Evolutionary conservation across 2,797 vertebrate genomes (phyloP), one percentile per base, ranked within the genome.

Genomic region (Xiphophorus birchmanni): DNA sequence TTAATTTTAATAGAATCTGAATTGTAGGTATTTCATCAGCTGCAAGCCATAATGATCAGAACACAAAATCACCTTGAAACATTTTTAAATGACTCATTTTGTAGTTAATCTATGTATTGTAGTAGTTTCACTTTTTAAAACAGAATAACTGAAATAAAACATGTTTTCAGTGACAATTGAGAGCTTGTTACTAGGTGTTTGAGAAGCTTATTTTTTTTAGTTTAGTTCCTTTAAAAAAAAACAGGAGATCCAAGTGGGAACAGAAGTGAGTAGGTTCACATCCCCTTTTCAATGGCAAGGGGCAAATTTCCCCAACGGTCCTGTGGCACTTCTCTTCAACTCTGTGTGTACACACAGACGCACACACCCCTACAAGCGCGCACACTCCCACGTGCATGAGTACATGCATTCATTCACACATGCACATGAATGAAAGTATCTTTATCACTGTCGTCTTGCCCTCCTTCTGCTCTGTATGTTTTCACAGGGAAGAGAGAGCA

Each of bases 201-300:
- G 73, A 79, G 48, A 72, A 86, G 82, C 72, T 79, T 72, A 50
- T 32, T 65, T 71, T 58, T 65, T 63, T 80, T 23, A 5, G 58
- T 56, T 9, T 35, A 82, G 82, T 91, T 94, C 92, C 91, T 86
- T 83, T 92, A 88, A 79, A 74, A 50, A 52, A 50, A 23, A 9
- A 23, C 74, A 87, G 85, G 80, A 83, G 83, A 54, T 76, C 79
- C 73, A 74, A 73, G 79, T 69, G 79, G 56, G 76, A 89, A 91
- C 89, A 91, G 92, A 95, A 94, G 93, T 90, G 93, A 90, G 89
- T 48, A 94, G 89, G 88, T 90, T 93, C 93, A 93, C 93, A 93
- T 95, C 93, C 89, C 77, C 81, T 94, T 94, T 94, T 90, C 74
- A 63, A 86, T 80, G 84, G 83, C 15, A 26, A 80, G 85, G 84